Percentiles rank a stretch among this genome's conserved stretches.
phyloP scores from a whole-genome alignment of 2,888 invertebrate genomes.

The Eugnorisma glareosa region DNA sequence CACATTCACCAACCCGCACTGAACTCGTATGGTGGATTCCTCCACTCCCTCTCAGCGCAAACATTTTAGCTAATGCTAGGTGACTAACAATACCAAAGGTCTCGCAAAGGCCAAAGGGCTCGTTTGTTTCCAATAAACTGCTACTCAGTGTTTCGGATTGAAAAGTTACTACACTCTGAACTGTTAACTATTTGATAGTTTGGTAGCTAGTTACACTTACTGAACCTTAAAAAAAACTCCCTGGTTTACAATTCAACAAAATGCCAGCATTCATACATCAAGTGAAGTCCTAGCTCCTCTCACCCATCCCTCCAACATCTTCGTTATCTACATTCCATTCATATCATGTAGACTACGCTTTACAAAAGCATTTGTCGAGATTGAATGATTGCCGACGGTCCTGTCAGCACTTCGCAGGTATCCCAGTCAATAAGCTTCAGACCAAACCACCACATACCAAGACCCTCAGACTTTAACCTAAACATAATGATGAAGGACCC shows the following conservation, averaged over 20 bases:
- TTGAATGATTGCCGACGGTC: conserved; percentile 58
- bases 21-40: neutral
- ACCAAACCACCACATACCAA: neutral
- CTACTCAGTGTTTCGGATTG: neutral
- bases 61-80: too few relatives aligned
- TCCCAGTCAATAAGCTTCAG: conserved; percentile 54
- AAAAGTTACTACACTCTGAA: neutral
- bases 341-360: conserved; percentile 42
- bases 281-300: neutral
- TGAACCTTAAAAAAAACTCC: neutral
- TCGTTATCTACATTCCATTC: conserved; percentile 12
- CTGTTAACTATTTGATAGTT: too few relatives aligned
- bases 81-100: neutral
- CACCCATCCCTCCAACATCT: neutral
- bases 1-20: neutral
- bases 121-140: neutral
- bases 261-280: neutral
- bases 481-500: neutral
- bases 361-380: conserved; percentile 63
- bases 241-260: neutral
- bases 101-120: neutral
- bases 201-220: neutral
- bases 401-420: conserved; percentile 61
- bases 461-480: conserved; percentile 24
- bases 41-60: neutral